phyloP scores from a whole-genome alignment of 2,113 vertebrate genomes.

The Sphyrna mokarran region DNA sequence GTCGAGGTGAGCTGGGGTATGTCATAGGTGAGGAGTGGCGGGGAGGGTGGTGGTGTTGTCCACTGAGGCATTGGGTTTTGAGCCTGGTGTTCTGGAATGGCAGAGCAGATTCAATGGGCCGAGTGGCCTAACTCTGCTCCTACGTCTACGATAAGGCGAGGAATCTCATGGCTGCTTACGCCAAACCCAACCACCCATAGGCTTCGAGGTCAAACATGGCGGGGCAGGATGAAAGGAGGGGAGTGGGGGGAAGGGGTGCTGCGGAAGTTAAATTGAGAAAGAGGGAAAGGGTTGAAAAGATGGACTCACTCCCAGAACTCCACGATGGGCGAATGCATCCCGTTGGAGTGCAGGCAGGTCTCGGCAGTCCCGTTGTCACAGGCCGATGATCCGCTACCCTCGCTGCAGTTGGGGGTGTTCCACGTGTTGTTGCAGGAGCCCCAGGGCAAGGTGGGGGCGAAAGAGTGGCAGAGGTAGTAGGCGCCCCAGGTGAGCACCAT shows the following conservation, averaged over 20 bases:
- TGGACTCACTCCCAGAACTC: conserved; percentile 44
- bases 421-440: conserved; percentile 63
- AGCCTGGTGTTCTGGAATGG: conserved; percentile 23
- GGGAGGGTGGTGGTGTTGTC: background rate
- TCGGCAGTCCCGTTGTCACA: conserved; percentile 44
- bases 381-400: conserved; percentile 54
- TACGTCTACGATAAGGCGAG: background rate
- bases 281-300: too few species aligned
- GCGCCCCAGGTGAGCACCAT: conserved; percentile 75
- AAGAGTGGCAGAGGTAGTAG: conserved; percentile 71
- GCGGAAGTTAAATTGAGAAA: too few species aligned
- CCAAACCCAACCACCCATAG: too few species aligned
- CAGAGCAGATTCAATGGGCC: conserved; percentile 2
- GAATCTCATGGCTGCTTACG: too few species aligned
- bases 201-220: too few species aligned
- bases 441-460: conserved; percentile 61
- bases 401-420: conserved; percentile 62
- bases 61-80: background rate
- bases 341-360: conserved; percentile 30
- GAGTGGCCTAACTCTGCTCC: background rate
- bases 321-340: conserved; percentile 39
- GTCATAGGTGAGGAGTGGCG: too few species aligned
- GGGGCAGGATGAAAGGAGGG: too few species aligned
- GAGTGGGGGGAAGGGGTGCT: too few species aligned
- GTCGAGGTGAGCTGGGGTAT: background rate